A percentile compares a stretch with the other conserved stretches of the same genome.
Evolutionary conservation across 1,140 invertebrate genomes (phyloP).

Genomic region (Daktulosphaira vitifoliae): DNA sequence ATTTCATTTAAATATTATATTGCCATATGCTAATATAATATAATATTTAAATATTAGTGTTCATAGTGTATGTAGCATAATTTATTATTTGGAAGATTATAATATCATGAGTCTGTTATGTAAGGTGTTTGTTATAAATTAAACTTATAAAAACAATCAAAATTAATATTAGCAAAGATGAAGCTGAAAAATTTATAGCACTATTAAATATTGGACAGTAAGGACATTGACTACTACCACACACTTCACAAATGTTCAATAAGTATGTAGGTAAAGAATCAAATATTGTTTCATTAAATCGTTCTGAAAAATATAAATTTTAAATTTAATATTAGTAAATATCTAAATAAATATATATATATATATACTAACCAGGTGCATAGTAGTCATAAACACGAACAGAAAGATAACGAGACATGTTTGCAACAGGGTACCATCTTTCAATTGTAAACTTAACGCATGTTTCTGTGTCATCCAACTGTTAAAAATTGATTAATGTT

Average conservation of each 20-base stretch:
- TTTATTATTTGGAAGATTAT: too few species aligned
- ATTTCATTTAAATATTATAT: too few species aligned
- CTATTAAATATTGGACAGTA: constrained; percentile 87
- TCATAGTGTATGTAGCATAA: too few species aligned
- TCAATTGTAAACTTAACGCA: constrained; percentile 89
- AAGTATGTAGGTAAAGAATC: constrained; percentile 79
- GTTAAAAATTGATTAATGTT: constrained; percentile 38
- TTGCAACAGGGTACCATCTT: constrained; percentile 91
- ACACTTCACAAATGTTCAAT: constrained; percentile 95
- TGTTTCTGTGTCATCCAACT: constrained; percentile 70
- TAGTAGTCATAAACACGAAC: constrained; percentile 93
- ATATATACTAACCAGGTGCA: constrained; percentile 67
- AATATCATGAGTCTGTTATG: too few species aligned
- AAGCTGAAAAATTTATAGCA: constrained; percentile 41
- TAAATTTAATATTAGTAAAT: background rate
- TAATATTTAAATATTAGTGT: too few species aligned
- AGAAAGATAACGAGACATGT: constrained; percentile 85
- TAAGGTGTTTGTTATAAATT: background rate
- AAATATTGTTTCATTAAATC: constrained; percentile 89
- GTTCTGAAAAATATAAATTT: constrained; percentile 58
- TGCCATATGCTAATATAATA: too few species aligned
- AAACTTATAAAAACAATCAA: background rate
- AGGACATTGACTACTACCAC: constrained; percentile 93
- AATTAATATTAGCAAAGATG: background rate
- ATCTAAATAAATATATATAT: background rate